These are phyloP conservation scores for Myxocyprinus asiaticus DNA, from an alignment of 2,113 vertebrate genomes.

Conservation along the genomic window DNA sequence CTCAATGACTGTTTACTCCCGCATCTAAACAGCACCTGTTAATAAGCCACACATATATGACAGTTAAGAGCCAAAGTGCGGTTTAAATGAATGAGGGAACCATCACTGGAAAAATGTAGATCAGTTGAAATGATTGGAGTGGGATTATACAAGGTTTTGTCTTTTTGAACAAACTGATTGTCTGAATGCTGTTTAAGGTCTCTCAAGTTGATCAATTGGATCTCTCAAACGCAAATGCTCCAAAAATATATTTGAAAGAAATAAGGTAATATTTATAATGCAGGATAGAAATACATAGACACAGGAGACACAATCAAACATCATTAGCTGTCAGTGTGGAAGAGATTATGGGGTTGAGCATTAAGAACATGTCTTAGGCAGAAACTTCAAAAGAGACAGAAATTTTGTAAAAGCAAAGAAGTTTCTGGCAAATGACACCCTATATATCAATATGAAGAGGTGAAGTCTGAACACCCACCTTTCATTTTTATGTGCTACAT, in stretches of 20 bases:
- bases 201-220: no score
- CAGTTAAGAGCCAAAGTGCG: conserved; percentile 3
- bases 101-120: background rate
- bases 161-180: background rate
- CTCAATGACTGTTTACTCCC: background rate
- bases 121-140: background rate
- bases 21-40: conserved; percentile 28
- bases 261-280: background rate
- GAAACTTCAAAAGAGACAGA: background rate
- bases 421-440: conserved; percentile 14
- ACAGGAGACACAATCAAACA: conserved; percentile 6
- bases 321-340: conserved; percentile 1
- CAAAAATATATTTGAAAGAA: background rate
- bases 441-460: conserved; percentile 32
- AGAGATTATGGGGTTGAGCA: background rate
- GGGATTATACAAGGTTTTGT: background rate
- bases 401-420: conserved; percentile 14
- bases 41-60: conserved; percentile 26
- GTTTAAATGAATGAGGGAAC: background rate
- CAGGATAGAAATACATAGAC: background rate
- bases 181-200: background rate
- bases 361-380: no score
- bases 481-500: conserved; percentile 35
- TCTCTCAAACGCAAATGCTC: background rate
- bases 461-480: conserved; percentile 43